Evolutionary conservation across 2,888 invertebrate species (phyloP).

Genomic region (Blera fallax): DNA sequence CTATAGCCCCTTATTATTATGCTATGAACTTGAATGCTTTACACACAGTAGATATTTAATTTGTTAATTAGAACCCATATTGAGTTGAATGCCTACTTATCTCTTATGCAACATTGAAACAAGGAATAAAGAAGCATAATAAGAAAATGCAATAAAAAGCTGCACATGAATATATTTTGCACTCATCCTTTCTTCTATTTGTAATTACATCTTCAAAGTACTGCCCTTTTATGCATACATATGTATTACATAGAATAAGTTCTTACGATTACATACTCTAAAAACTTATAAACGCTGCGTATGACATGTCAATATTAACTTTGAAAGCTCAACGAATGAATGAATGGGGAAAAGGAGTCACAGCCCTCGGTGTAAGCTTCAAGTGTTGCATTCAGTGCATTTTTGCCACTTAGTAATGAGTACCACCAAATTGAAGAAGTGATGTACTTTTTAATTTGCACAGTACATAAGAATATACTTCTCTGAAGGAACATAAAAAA

Average conservation of each 20-base stretch:
- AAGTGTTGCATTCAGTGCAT: conserved; percentile 5
- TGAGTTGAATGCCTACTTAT: conserved; percentile 27
- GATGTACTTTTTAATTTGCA: not conserved
- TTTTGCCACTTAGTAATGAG: conserved; percentile 12
- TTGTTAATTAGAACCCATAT: conserved; percentile 9
- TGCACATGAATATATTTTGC: not conserved
- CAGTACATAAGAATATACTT: not conserved
- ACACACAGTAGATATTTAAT: conserved; percentile 19
- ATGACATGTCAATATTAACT: not conserved
- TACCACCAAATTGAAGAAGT: conserved; percentile 2
- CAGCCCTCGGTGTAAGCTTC: not conserved
- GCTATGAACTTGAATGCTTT: not conserved
- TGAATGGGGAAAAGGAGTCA: not conserved
- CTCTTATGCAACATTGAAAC: not conserved
- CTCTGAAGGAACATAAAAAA: not conserved
- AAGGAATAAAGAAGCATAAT: not conserved
- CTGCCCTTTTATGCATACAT: not conserved
- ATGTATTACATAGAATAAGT: not conserved
- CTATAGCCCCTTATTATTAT: conserved; percentile 6
- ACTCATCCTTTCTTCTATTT: not conserved
- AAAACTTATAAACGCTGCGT: not conserved
- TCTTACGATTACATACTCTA: not conserved
- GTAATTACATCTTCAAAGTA: not conserved
- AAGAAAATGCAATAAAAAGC: not conserved
- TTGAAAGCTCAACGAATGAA: not conserved